phyloP scores from a whole-genome alignment of 2,797 vertebrate species.

The Lophius americanus region DNA sequence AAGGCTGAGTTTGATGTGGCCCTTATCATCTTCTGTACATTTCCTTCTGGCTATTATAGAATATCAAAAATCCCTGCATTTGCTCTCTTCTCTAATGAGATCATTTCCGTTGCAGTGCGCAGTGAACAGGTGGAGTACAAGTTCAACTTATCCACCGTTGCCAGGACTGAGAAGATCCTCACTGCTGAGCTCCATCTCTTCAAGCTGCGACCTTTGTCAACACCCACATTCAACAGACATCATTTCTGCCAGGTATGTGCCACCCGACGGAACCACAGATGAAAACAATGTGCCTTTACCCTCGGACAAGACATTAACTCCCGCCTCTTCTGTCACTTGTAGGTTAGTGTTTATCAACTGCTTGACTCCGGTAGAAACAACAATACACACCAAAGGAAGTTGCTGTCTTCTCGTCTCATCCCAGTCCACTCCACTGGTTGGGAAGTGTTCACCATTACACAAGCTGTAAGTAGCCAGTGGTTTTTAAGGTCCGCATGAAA shows the following conservation, averaged over 20 bases:
- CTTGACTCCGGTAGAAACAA: conserved; percentile 76
- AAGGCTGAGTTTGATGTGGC: too few species aligned
- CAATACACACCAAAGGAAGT: conserved; percentile 75
- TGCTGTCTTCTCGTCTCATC: conserved; percentile 86
- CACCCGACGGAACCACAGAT: too few species aligned
- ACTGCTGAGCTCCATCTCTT: conserved; percentile 92
- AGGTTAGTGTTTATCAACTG: conserved; percentile 91
- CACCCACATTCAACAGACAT: conserved; percentile 74
- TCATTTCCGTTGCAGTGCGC: conserved; percentile 71
- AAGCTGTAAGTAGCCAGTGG: conserved; percentile 82
- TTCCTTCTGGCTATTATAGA: background rate
- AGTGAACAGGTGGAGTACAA: conserved; percentile 85
- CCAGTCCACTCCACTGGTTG: conserved; percentile 86
- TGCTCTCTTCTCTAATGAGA: background rate
- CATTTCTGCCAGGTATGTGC: conserved; percentile 78
- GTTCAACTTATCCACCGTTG: conserved; percentile 87
- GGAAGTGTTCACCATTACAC: conserved; percentile 91
- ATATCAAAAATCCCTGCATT: too few species aligned
- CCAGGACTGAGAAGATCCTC: conserved; percentile 87
- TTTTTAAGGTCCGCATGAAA: background rate
- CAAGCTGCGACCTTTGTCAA: conserved; percentile 81
- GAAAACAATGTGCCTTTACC: background rate
- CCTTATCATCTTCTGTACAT: background rate
- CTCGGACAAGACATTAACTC: background rate
- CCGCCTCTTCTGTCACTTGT: conserved; percentile 7